Conservation (phyloP, 1,140 invertebrate genomes). For the Aphelinus certus region DNA sequence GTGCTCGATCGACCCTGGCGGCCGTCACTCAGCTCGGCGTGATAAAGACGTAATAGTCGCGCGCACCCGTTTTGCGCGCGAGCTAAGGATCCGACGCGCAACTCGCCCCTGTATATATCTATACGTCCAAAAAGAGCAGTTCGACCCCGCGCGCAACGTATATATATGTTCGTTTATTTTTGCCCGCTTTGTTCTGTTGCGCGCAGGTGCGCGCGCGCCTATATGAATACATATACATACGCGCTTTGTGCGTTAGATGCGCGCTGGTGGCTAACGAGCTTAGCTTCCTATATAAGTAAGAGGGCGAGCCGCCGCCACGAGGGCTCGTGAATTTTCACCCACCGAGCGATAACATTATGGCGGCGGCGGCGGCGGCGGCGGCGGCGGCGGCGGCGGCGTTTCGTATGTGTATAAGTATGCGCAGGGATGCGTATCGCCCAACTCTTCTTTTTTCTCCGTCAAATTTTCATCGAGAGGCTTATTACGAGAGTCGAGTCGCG, state of each 20-base stretch:
- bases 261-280: not conserved
- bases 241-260: not conserved
- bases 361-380: not conserved
- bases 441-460: too few relatives aligned
- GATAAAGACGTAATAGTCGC: conserved; percentile 37
- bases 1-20: not conserved
- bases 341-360: too few relatives aligned
- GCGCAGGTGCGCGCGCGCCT: not conserved
- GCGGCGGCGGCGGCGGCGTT: not conserved
- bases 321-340: too few relatives aligned
- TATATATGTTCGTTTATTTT: not conserved
- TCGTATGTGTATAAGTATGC: conserved; percentile 6
- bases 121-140: too few relatives aligned
- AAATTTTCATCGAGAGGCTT: too few relatives aligned
- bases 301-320: not conserved
- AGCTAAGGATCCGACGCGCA: not conserved
- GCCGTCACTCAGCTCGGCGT: not conserved
- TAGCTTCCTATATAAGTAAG: not conserved
- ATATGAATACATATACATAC: not conserved
- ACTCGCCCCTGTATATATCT: too few relatives aligned
- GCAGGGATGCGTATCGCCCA: too few relatives aligned
- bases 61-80: not conserved
- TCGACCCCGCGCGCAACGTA: too few relatives aligned
- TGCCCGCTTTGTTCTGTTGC: conserved; percentile 5
- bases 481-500: too few relatives aligned